These are phyloP conservation scores for Ptyas mucosa DNA, from an alignment of 2,113 vertebrate genomes.

Conservation along the genomic window DNA sequence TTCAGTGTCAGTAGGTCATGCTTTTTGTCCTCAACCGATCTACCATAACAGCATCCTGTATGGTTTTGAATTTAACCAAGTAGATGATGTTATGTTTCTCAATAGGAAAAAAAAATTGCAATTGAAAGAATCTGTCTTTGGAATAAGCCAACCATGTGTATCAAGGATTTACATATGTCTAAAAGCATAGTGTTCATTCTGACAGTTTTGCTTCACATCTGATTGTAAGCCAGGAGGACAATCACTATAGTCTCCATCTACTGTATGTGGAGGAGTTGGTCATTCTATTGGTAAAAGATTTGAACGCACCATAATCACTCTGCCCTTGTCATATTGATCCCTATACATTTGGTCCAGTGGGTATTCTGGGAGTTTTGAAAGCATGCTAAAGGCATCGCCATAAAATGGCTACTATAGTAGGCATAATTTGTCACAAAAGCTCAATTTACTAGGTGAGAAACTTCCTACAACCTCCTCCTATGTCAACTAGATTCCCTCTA, in stretches of 20 bases:
- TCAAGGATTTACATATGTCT: neutral
- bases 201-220: neutral
- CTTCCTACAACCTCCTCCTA: neutral
- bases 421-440: neutral
- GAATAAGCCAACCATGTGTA: neutral
- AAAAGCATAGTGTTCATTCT: neutral
- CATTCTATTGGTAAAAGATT: neutral
- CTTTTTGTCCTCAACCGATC: slow-evolving; percentile 1
- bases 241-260: neutral
- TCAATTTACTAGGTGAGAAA: neutral
- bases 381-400: neutral
- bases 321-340: neutral
- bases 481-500: neutral
- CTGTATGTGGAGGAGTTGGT: neutral
- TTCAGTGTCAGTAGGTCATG: neutral
- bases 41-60: neutral
- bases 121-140: neutral
- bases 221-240: neutral
- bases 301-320: neutral
- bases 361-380: neutral
- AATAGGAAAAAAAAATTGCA: neutral
- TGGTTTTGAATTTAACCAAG: neutral
- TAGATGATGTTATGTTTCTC: neutral
- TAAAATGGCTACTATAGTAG: neutral
- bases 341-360: neutral